Base-by-base conservation (phyloP, 2,797 vertebrate genomes). In the Fundulus diaphanus region DNA sequence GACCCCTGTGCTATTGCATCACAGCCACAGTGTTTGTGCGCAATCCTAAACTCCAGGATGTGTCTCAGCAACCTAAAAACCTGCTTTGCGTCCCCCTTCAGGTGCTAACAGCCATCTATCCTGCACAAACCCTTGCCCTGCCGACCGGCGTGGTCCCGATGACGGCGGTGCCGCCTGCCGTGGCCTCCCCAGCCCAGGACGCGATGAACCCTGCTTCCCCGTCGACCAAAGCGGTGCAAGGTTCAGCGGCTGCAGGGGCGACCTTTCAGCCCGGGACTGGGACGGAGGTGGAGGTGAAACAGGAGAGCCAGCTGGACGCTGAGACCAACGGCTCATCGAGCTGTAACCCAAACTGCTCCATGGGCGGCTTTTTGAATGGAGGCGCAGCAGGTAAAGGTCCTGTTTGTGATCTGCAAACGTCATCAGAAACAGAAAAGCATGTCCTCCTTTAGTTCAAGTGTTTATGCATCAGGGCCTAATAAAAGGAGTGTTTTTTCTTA, bases 41-140 rank as follows among this genome's bases (percentile, higher is more conserved):
- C 27, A 11, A 12, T 48, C 42, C 66, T 35, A 22, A 51, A 49
- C 22, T 37, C 13, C 49, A n/a, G 49, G 7, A 48, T 54, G n/a
- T 48, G 12, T 18, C 13, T 68, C 42, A 59, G 7, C 15, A 31
- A 51, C 46, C 56, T 29, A 1, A 40, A n/a, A 42, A 40, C 4
- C 65, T 27, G 16, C 12, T 44, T 42, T 59, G 4, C 63, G 44
- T 56, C 15, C 49, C 46, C 8, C 74, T 9, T 66, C 82, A 94
- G 63, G 93, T 97, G 63, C 91, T 97, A 70, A 96, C 96, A 3
- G 94, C 96, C 29, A 96, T 98, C 86, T 97, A 97, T 88, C 96
- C 97, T 7, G 87, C 96, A 46, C 92, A 93, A 11, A 91, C 87
- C 2, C 89, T 93, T 51, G 92, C 94, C 2, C 88, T 95, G 69